Percentiles rank a stretch among this genome's conserved stretches.
phyloP scores from a whole-genome alignment of 2,888 invertebrate species.

The Drepana falcataria region DNA sequence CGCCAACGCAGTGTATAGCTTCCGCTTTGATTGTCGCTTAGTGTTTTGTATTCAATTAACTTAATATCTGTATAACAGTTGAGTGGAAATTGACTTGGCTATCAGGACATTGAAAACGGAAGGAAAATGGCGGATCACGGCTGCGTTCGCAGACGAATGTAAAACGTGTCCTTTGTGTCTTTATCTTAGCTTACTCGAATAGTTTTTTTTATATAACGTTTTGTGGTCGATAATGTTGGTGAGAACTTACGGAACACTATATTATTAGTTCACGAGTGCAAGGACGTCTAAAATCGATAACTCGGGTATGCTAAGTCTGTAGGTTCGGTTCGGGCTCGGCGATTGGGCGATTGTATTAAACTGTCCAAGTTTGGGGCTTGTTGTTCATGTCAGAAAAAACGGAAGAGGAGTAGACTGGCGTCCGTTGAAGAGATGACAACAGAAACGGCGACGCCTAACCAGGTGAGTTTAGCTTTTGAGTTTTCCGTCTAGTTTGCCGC shows the following conservation, averaged over 20 bases:
- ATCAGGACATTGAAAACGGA: slow-evolving; percentile 35
- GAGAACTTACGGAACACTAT: slow-evolving; percentile 37
- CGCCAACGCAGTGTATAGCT: slow-evolving; percentile 38
- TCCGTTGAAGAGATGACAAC: slow-evolving; percentile 69
- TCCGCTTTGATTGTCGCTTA: slow-evolving; percentile 53
- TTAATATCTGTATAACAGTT: slow-evolving; percentile 20
- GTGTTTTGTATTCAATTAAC: slow-evolving; percentile 35
- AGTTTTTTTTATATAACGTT: slow-evolving; percentile 14
- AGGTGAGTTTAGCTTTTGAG: slow-evolving; percentile 45
- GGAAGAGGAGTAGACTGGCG: slow-evolving; percentile 60
- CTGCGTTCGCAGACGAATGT: slow-evolving; percentile 38
- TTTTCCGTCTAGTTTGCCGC: slow-evolving; percentile 37
- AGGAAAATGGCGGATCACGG: slow-evolving; percentile 61
- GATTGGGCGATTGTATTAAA: slow-evolving; percentile 33
- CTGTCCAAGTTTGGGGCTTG: slow-evolving; percentile 56
- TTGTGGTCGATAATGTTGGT: slow-evolving; percentile 39
- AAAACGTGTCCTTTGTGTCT: slow-evolving; percentile 12
- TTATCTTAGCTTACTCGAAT: slow-evolving; percentile 6
- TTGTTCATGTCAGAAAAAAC: slow-evolving; percentile 68
- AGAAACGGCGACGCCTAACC: slow-evolving; percentile 73
- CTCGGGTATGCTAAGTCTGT: slow-evolving; percentile 31
- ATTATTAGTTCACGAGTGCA: slow-evolving; percentile 35
- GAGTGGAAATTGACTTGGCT: slow-evolving; percentile 24
- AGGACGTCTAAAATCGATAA: slow-evolving; percentile 56
- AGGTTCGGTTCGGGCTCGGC: too few species aligned